Evolutionary conservation across 2,113 vertebrate genomes (phyloP).

Genomic region (Cyanistes caeruleus): DNA sequence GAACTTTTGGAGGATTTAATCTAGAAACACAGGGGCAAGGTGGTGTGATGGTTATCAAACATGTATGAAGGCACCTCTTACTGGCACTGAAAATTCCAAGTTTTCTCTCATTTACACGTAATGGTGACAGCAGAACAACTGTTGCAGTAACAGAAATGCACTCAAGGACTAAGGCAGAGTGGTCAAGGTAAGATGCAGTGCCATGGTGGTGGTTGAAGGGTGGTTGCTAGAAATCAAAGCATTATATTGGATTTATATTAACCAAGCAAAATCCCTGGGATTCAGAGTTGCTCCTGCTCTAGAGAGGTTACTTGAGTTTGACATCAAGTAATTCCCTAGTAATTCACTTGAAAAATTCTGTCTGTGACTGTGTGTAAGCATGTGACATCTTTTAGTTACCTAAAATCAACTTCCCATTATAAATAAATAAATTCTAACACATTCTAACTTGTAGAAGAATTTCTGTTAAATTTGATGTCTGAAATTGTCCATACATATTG

Average conservation of each 20-base stretch:
- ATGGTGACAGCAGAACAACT: background rate
- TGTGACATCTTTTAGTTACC: background rate
- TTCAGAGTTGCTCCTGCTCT: background rate
- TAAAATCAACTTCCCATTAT: background rate
- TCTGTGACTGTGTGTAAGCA: background rate
- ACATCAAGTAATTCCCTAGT: background rate
- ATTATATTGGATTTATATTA: background rate
- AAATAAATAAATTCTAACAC: conserved; percentile 4
- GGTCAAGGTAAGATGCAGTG: background rate
- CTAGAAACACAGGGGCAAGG: background rate
- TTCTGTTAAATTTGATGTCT: conserved; percentile 2
- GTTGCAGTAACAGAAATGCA: background rate
- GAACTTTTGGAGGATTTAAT: background rate
- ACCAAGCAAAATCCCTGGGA: background rate
- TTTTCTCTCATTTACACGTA: background rate
- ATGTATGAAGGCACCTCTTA: background rate
- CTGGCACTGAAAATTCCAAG: background rate
- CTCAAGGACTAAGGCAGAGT: background rate
- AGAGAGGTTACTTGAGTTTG: background rate
- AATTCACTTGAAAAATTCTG: background rate
- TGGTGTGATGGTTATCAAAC: background rate
- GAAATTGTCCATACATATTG: background rate
- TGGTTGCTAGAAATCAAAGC: background rate
- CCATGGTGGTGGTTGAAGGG: background rate
- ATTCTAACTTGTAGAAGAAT: background rate